These are phyloP conservation scores for Rhogogaster chlorosoma DNA, from an alignment of 2,888 invertebrate genomes.

Conservation along the genomic window DNA sequence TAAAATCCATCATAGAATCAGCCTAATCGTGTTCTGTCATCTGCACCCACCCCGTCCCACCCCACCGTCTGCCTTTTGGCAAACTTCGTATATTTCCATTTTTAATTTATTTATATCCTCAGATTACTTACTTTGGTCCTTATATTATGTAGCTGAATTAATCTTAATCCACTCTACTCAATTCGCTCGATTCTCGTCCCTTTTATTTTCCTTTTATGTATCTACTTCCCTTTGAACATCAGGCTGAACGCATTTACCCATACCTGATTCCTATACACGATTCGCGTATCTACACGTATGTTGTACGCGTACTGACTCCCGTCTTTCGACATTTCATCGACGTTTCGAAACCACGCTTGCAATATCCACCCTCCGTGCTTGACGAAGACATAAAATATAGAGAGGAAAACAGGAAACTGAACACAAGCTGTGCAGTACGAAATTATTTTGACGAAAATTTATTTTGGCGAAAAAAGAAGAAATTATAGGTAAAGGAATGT, in stretches of 20 bases:
- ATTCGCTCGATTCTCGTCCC: not conserved
- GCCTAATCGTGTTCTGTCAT: slow-evolving; percentile 5
- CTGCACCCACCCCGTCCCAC: not conserved
- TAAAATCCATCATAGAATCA: slow-evolving; percentile 32
- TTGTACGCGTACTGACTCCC: not conserved
- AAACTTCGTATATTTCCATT: slow-evolving; percentile 27
- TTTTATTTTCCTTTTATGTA: not conserved
- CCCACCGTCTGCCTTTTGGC: not conserved
- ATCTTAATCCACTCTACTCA: slow-evolving; percentile 25
- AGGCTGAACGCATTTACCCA: not conserved
- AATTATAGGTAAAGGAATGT: not conserved
- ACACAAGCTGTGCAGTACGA: not conserved
- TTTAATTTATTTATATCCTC: slow-evolving; percentile 32
- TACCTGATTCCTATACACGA: not conserved
- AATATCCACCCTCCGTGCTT: not conserved
- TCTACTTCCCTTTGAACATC: not conserved
- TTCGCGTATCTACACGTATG: not conserved
- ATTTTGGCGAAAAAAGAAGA: not conserved
- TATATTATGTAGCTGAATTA: slow-evolving; percentile 29
- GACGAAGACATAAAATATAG: not conserved
- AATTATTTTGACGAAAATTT: not conserved
- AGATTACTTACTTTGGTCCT: slow-evolving; percentile 39
- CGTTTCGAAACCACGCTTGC: not conserved
- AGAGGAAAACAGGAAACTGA: not conserved
- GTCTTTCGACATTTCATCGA: not conserved